Base-by-base conservation (phyloP, 2,888 invertebrate species). In the Amorpha juglandis region DNA sequence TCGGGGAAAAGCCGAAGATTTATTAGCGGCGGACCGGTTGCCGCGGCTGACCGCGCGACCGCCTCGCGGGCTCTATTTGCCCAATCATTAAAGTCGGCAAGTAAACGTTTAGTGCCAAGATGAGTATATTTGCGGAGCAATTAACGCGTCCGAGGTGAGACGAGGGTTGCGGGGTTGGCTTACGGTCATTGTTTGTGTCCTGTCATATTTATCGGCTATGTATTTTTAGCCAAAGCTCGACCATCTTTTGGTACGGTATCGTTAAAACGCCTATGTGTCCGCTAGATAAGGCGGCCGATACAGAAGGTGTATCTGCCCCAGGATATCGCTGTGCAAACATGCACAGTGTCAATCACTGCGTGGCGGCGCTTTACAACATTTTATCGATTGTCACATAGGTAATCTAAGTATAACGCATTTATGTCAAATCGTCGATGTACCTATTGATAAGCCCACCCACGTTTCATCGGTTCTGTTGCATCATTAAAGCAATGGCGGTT, bases 361-460 rank as follows among this genome's bases (percentile, higher is more conserved):
- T 86, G 88, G 92, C 92, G 92, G 92, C 87, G 78, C 91, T 87
- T 92, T 88, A 88, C 88, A 92, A 89, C 87, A 85, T 87, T 85
- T 90, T 93, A 93, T 93, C 92, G 82, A 83, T 88, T 90, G 90
- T 89, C 91, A 89, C 86, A 88, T 88, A 81, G 73, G 81, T 83
- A 92, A 91, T 90, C 92, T 91, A 87, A 87, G 86, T 90, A 89
- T 90, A 91, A 91, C 91, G 89, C 91, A 90, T 92, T 92, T 91
- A 88, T 90, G 89, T 92, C 91, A 91, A 90, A 90, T 91, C 88
- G 88, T 76, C 86, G 91, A 91, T 91, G 84, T 89, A 86, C 80
- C 82, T 80, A 79, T 78, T 80, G 92, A 92, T 92, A 92, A 91
- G 91, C 87, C 91, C 91, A 92, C 91, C 91, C 91, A 91, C 89